Evolutionary conservation across 2,113 vertebrate species (phyloP), one percentile per base, ranked within the genome.

Genomic region (Hippocampus comes): DNA sequence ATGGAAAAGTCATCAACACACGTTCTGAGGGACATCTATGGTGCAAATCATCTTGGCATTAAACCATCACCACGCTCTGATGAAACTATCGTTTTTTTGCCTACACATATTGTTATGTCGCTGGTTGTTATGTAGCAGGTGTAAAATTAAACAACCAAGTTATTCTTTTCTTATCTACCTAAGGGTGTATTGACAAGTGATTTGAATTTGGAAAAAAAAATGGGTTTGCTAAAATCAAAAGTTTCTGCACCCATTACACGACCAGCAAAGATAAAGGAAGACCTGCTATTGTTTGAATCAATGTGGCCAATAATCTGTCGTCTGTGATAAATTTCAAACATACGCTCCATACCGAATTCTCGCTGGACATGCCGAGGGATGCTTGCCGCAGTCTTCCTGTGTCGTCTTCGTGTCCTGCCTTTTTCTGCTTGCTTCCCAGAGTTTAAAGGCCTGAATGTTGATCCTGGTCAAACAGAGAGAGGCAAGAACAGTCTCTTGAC

Each of bases 291-390:
- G 21, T 55, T 55, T 55, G 51, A 59, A 59, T 27, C 23, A 25
- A 25, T 8, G 14, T 8, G 14, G 23, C 12, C 3, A 30, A 27
- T 17, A 60, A 14, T 18, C 2, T 30, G 8, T 57, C n/a, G 10
- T 43, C 21, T 21, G 2, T 9, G 23, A 63, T 27, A 25, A 2
- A 1, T 61, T 63, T 17, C 4, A 72, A 68, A 67, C 5, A 63
- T 41, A 30, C 61, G 23, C 8, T 66, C 0, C 92, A 84, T 92
- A 98, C 97, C 96, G 9, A 98, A 92, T 84, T 98, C 96, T 79
- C 90, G 94, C 80, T 98, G 96, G 73, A 98, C 89, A 0, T 98
- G 96, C 30, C 95, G 94, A 0, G 97, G 97, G 59, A 99, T 93
- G 17, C 95, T 94, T 78, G 85, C 87, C 79, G 95, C 93, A 0